Conservation (phyloP, 2,888 invertebrate species). For the Nebria brevicollis region DNA sequence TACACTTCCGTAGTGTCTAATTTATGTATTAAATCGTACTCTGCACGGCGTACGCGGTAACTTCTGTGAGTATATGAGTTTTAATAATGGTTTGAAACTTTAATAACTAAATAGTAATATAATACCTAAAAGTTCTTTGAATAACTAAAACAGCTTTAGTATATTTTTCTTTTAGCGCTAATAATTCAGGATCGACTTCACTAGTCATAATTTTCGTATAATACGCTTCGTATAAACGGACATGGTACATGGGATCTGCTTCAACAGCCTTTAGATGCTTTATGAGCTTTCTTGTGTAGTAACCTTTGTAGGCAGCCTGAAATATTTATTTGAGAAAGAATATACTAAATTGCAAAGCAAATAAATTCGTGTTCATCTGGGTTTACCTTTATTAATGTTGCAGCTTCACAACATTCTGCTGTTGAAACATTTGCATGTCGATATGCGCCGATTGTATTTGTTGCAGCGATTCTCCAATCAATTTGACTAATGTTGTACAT, state of each 20-base stretch:
- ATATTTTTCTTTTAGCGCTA: not conserved
- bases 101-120: not conserved
- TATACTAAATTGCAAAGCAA: not conserved
- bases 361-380: not conserved
- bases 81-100: not conserved
- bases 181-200: not conserved
- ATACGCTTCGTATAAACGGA: not conserved
- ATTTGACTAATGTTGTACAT: not conserved
- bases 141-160: not conserved
- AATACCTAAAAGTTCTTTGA: not conserved
- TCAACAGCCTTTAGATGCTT: not conserved
- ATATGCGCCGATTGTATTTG: not conserved
- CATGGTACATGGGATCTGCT: not conserved
- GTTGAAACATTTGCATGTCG: not conserved
- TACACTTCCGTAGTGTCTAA: too few relatives aligned
- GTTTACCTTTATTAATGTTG: conserved; percentile 10
- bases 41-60: too few relatives aligned
- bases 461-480: conserved; percentile 6
- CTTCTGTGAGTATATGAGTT: too few relatives aligned
- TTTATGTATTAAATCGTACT: too few relatives aligned
- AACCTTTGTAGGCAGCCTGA: conserved; percentile 15
- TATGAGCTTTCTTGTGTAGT: conserved; percentile 6
- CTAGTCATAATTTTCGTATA: not conserved
- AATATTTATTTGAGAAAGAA: not conserved
- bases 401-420: not conserved